Conservation (phyloP, 2,113 vertebrate genomes). For the Sinocyclocheilus grahami region DNA sequence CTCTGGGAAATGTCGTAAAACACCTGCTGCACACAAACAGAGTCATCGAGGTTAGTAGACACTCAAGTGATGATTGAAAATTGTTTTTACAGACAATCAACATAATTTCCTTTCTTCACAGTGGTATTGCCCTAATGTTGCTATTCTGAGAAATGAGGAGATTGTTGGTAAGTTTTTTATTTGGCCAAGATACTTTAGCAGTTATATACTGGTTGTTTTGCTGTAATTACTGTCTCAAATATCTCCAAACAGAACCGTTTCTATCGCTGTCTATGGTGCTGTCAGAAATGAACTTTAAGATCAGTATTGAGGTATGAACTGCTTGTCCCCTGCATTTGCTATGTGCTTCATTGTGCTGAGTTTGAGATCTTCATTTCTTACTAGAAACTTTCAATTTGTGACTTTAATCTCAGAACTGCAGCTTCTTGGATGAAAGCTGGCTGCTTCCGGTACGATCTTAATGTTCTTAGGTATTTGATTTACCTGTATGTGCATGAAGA, state of each 20-base stretch:
- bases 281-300: slow-evolving; percentile 79
- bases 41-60: slow-evolving; percentile 71
- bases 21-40: slow-evolving; percentile 72
- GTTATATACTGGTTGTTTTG: neutral
- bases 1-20: slow-evolving; percentile 71
- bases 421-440: slow-evolving; percentile 86
- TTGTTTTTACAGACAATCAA: neutral
- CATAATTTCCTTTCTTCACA: slow-evolving; percentile 60
- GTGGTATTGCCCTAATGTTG: slow-evolving; percentile 78
- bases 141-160: slow-evolving; percentile 77
- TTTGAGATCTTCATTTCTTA: neutral
- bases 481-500: slow-evolving; percentile 23
- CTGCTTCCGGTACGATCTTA: slow-evolving; percentile 74
- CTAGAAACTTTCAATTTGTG: neutral
- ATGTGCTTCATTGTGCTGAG: neutral
- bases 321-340: neutral
- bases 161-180: slow-evolving; percentile 71
- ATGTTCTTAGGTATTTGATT: neutral
- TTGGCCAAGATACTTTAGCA: neutral
- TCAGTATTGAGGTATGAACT: slow-evolving; percentile 78
- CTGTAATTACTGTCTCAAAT: neutral
- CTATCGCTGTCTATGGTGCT: slow-evolving; percentile 78
- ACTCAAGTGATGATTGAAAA: neutral
- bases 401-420: slow-evolving; percentile 77
- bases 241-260: slow-evolving; percentile 75